Conservation (phyloP, 1,140 invertebrate species). For the Pemphigus obesinymphae region DNA sequence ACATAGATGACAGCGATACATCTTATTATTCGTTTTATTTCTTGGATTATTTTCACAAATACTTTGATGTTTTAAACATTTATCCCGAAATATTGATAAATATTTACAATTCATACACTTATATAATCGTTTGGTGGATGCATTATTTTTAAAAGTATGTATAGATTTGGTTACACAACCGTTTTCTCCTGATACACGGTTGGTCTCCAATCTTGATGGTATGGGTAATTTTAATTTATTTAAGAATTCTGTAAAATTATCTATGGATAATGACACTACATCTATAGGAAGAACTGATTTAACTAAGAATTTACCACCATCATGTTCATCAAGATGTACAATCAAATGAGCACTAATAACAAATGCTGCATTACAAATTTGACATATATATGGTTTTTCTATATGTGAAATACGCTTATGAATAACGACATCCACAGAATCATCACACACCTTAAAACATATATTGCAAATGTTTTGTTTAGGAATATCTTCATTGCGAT, state of each 20-base stretch:
- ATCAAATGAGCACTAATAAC: background rate
- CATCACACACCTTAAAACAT: background rate
- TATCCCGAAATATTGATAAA: background rate
- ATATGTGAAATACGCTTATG: background rate
- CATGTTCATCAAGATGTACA: background rate
- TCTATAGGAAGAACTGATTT: background rate
- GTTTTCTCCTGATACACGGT: too few relatives aligned
- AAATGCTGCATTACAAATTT: background rate
- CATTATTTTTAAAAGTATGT: background rate
- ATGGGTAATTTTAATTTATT: background rate
- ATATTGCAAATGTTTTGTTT: background rate
- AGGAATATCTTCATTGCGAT: too few relatives aligned
- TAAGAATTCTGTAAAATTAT: background rate
- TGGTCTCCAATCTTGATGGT: too few relatives aligned
- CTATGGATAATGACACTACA: background rate
- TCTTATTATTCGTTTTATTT: too few relatives aligned
- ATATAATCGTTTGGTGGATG: background rate
- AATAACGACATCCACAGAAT: background rate
- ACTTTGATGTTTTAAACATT: background rate
- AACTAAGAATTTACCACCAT: background rate
- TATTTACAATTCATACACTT: too few relatives aligned
- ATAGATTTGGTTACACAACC: background rate
- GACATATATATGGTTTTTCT: background rate
- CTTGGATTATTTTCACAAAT: background rate
- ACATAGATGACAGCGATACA: too few relatives aligned